Percentiles rank a stretch among this genome's conserved stretches.
Evolutionary conservation across 1,140 invertebrate species (phyloP).

Genomic region (Ditylenchus dipsaci): DNA sequence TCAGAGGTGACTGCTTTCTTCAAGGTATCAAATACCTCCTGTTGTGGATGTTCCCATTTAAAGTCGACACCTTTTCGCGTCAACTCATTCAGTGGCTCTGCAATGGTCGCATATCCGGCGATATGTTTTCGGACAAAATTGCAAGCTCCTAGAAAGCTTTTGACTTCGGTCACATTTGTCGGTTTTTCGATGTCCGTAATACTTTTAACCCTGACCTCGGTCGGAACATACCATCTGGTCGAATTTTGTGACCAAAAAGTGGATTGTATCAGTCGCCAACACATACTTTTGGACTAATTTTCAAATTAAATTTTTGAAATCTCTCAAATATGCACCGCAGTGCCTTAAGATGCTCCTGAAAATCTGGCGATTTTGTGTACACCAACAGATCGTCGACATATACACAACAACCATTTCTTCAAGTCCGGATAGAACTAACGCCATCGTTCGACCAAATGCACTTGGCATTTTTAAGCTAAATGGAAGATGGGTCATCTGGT

Average conservation of each 20-base stretch:
- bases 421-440: constrained; percentile 51
- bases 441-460: constrained; percentile 16
- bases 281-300: constrained; percentile 26
- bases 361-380: constrained; percentile 15
- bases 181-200: constrained; percentile 21
- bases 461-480: constrained; percentile 29
- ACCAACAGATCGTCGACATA: constrained; percentile 1
- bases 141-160: constrained; percentile 47
- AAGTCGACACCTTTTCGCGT: constrained; percentile 18
- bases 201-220: constrained; percentile 47
- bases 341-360: constrained; percentile 2
- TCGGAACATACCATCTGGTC: constrained; percentile 40
- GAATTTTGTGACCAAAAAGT: constrained; percentile 51
- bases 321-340: constrained; percentile 14
- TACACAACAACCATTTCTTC: background rate
- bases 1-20: constrained; percentile 1
- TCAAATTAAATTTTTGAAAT: constrained; percentile 13
- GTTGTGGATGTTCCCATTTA: constrained; percentile 14
- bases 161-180: constrained; percentile 42
- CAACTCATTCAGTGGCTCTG: constrained; percentile 16
- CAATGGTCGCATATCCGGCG: constrained; percentile 8
- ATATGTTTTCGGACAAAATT: constrained; percentile 16
- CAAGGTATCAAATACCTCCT: constrained; percentile 11
- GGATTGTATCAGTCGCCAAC: constrained; percentile 30
- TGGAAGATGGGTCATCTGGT: constrained; percentile 22